phyloP scores from a whole-genome alignment of 1,140 invertebrate genomes.

The Pristionchus pacificus region DNA sequence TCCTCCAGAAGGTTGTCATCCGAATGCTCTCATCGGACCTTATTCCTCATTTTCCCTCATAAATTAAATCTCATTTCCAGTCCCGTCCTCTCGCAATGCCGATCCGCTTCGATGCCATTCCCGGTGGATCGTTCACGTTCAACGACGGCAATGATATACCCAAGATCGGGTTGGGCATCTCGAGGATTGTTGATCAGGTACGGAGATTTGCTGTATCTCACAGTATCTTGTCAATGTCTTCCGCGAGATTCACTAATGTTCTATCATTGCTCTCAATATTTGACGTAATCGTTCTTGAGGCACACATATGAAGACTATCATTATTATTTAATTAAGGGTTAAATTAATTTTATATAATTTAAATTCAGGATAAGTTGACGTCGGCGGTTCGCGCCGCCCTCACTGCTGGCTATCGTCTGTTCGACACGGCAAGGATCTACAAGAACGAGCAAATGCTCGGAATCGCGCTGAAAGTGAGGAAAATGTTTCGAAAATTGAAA shows the following conservation, averaged over 20 bases:
- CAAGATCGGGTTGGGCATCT: constrained; percentile 8
- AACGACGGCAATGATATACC: constrained; percentile 13
- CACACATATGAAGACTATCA: too few species aligned
- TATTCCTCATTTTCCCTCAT: too few species aligned
- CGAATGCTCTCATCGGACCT: too few species aligned
- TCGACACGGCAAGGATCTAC: constrained; percentile 70
- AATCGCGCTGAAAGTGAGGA: constrained; percentile 50
- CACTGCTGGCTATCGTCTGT: constrained; percentile 69
- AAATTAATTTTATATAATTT: not conserved
- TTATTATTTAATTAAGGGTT: too few species aligned
- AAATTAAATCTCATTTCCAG: too few species aligned
- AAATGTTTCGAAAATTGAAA: constrained; percentile 1
- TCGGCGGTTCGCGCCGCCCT: constrained; percentile 68
- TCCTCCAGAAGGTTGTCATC: too few species aligned
- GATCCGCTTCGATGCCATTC: not conserved
- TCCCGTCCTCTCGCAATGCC: too few species aligned
- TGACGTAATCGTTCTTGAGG: too few species aligned
- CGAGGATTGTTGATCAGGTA: constrained; percentile 12
- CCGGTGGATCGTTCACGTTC: constrained; percentile 4
- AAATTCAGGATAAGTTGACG: constrained; percentile 1
- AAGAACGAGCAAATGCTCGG: constrained; percentile 60
- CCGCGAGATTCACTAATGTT: too few species aligned
- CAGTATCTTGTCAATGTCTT: not conserved
- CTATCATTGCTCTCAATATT: too few species aligned
- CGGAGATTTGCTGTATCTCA: not conserved